These are phyloP conservation scores for Emesis russula DNA, from an alignment of 2,888 invertebrate genomes.

Conservation along the genomic window DNA sequence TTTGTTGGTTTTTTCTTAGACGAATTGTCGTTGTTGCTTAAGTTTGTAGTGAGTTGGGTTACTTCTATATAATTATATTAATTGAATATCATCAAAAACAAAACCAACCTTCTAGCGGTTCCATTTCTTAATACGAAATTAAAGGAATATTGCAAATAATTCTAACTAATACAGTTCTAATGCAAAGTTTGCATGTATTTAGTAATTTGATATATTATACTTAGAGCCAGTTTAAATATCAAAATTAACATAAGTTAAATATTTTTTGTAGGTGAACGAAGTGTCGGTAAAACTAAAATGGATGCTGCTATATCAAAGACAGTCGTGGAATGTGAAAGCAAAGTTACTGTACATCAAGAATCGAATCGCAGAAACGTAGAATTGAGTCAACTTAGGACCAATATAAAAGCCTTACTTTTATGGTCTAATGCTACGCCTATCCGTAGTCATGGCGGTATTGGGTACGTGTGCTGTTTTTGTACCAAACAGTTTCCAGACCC, in stretches of 20 bases:
- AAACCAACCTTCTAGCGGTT: too few species aligned
- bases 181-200: background rate
- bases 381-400: constrained; percentile 28
- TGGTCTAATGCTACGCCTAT: constrained; percentile 91
- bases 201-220: background rate
- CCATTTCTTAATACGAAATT: too few species aligned
- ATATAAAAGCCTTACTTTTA: background rate
- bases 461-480: constrained; percentile 86
- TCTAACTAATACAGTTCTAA: background rate
- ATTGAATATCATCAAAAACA: too few species aligned
- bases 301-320: background rate
- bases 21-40: too few species aligned
- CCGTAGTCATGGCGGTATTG: constrained; percentile 80
- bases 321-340: background rate
- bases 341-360: background rate
- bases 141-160: background rate
- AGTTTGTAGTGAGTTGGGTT: too few species aligned
- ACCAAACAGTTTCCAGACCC: constrained; percentile 82
- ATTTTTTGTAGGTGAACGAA: constrained; percentile 18
- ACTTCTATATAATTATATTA: too few species aligned
- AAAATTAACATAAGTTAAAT: constrained; percentile 43
- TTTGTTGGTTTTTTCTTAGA: too few species aligned
- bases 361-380: background rate
- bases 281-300: background rate
- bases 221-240: constrained; percentile 24